phyloP scores from a whole-genome alignment of 2,888 invertebrate genomes.

The Pristionchus mayeri region DNA sequence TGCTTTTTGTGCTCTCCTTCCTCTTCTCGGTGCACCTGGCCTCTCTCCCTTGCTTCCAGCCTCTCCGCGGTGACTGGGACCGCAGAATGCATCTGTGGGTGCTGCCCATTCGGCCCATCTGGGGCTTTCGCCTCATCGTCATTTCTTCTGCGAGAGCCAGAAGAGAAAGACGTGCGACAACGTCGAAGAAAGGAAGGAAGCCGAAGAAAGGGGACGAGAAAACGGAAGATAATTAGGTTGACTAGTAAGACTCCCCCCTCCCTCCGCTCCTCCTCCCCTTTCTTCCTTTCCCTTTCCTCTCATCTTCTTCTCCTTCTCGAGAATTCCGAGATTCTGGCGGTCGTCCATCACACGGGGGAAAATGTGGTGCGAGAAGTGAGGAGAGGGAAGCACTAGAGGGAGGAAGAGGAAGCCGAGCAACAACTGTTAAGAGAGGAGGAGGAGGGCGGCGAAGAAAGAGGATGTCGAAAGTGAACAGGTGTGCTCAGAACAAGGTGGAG shows the following conservation, averaged over 20 bases:
- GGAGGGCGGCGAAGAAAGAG: not conserved
- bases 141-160: not conserved
- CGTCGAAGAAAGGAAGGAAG: slow-evolving; percentile 38
- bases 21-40: not conserved
- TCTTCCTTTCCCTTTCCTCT: slow-evolving; percentile 28
- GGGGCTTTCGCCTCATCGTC: slow-evolving; percentile 20
- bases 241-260: slow-evolving; percentile 33
- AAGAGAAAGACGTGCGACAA: not conserved
- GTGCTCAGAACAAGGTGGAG: slow-evolving; percentile 2
- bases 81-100: not conserved
- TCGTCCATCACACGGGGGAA: not conserved
- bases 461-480: slow-evolving; percentile 33
- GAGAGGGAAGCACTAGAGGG: not conserved
- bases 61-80: too few species aligned
- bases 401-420: not conserved
- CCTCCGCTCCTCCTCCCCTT: slow-evolving; percentile 22
- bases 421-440: slow-evolving; percentile 27
- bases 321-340: not conserved
- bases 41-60: not conserved
- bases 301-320: not conserved
- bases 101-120: not conserved
- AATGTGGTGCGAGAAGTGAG: not conserved
- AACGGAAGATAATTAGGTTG: slow-evolving; percentile 48
- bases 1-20: not conserved
- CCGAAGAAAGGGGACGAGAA: slow-evolving; percentile 41